Evolutionary conservation across 2,888 invertebrate species (phyloP).

Genomic region (Lathronympha strigana): DNA sequence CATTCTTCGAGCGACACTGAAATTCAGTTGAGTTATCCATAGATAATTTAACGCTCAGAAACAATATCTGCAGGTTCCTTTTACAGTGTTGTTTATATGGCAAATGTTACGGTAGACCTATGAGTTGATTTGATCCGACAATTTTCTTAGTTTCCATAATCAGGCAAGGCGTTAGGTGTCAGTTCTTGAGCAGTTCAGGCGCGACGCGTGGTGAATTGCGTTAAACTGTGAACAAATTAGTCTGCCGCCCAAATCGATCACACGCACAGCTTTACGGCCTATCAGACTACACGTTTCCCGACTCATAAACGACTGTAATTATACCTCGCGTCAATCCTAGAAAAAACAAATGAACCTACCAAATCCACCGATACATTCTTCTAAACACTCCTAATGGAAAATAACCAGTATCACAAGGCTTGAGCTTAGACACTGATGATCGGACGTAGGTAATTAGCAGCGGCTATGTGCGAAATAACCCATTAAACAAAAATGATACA

Average conservation of each 20-base stretch:
- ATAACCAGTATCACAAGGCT: conserved; percentile 36
- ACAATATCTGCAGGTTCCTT: background rate
- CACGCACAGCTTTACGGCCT: conserved; percentile 53
- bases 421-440: conserved; percentile 32
- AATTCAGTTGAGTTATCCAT: background rate
- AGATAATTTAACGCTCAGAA: background rate
- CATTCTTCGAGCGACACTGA: background rate
- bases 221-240: conserved; percentile 78
- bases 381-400: conserved; percentile 36
- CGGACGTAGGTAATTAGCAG: conserved; percentile 44
- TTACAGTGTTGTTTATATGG: background rate
- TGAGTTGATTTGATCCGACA: background rate
- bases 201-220: conserved; percentile 67
- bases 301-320: conserved; percentile 36
- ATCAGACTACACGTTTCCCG: conserved; percentile 43
- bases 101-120: too few species aligned
- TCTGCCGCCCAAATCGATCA: conserved; percentile 53
- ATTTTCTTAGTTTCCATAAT: background rate
- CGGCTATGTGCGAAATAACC: conserved; percentile 63
- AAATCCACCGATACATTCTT: conserved; percentile 18
- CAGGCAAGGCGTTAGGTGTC: background rate
- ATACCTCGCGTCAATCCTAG: conserved; percentile 24
- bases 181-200: background rate
- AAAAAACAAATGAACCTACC: conserved; percentile 33
- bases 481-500: conserved; percentile 80